Evolutionary conservation across 2,797 vertebrate species (phyloP).

Genomic region (Stomatorhinus walkeri): DNA sequence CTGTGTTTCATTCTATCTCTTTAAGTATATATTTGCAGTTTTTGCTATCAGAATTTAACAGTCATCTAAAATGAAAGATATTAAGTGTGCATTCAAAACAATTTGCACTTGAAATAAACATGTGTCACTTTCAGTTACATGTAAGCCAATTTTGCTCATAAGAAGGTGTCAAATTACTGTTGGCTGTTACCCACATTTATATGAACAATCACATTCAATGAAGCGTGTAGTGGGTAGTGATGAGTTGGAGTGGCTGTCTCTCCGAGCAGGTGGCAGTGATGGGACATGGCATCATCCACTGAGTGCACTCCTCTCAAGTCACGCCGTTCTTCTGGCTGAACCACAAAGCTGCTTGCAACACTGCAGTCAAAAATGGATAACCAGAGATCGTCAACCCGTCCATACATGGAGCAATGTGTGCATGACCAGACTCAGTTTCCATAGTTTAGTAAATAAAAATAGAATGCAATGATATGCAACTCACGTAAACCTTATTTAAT

Average conservation of each 20-base stretch:
- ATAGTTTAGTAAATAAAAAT: neutral
- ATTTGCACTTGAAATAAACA: neutral
- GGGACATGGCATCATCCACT: neutral
- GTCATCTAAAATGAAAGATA: neutral
- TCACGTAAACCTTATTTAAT: neutral
- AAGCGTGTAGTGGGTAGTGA: neutral
- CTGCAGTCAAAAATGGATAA: neutral
- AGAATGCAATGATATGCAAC: neutral
- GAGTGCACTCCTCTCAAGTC: neutral
- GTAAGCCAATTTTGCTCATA: neutral
- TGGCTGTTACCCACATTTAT: neutral
- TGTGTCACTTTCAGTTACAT: conserved; percentile 4
- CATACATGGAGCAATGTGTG: neutral
- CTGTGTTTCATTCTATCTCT: neutral
- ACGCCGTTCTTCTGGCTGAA: neutral
- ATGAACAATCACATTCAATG: neutral
- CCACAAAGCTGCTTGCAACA: neutral
- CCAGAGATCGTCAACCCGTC: neutral
- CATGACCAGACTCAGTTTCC: neutral
- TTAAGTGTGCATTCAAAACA: conserved; percentile 1
- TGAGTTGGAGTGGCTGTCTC: neutral
- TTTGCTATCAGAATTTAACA: neutral
- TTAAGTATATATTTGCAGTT: neutral
- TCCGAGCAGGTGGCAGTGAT: neutral
- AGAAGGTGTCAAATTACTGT: neutral